Evolutionary conservation across 2,888 invertebrate genomes (phyloP), one percentile per base, ranked within the genome.

Genomic region (Sminthurinus aureus): DNA sequence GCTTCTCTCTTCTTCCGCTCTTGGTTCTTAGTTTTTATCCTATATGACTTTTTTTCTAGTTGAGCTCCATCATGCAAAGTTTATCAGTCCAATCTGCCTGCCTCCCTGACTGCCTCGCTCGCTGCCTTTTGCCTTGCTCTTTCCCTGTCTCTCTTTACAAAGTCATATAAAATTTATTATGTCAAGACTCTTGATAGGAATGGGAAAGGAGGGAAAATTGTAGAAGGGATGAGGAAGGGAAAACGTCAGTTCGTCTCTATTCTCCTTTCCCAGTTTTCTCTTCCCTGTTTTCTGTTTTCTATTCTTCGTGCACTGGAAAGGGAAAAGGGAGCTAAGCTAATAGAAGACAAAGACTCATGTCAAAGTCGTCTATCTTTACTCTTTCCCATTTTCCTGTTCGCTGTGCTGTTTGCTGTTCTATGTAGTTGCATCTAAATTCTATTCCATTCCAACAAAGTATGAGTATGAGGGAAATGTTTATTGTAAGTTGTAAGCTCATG

Each of bases 111-210:
- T 88, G 87, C 85, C 84, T 87, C 87, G 88, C 88, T 87, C 88
- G 82, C 85, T 84, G 87, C 83, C 87, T 86, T 83, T 71, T 67
- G 82, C 84, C 85, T n/a, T 82, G 79, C 58, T 83, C 82, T 82
- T 82, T 82, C 80, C 81, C 82, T 75, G 73, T 67, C 69, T 79
- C 83, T 85, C 84, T 85, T 18, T 80, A 79, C 58, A 83, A 85
- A 86, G 85, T 88, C 87, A 88, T 88, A 87, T 87, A 88, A 88
- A 88, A 88, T 88, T 88, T 87, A 88, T 88, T 87, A 86, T 86
- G 84, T 86, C 85, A 85, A 83, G 84, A n/a, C n/a, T n/a, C n/a
- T n/a, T n/a, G n/a, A 86, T 82, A 74, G 51, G 84, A 86, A 86
- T 82, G 64, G 51, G 84, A 85, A 67, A 50, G 24, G 50, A 80